Conservation (phyloP, 2,888 invertebrate genomes). For the Callosobruchus maculatus region DNA sequence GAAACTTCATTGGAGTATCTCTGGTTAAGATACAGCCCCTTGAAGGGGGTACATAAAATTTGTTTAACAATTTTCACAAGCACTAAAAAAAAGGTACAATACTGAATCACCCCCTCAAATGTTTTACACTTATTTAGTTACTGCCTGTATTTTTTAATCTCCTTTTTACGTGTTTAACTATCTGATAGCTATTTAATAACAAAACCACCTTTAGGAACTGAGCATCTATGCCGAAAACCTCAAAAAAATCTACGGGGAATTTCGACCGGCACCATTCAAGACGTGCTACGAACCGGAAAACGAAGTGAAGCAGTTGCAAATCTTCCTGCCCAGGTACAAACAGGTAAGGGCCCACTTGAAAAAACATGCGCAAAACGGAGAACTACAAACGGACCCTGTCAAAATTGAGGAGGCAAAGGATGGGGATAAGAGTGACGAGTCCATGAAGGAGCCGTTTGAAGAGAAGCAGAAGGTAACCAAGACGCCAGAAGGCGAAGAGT, state of each 20-base stretch:
- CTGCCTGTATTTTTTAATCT: no score
- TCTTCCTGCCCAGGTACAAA: slow-evolving; percentile 56
- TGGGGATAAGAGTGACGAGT: background rate
- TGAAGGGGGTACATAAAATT: no score
- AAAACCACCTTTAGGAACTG: slow-evolving; percentile 58
- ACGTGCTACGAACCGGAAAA: slow-evolving; percentile 64
- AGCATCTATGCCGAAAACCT: slow-evolving; percentile 72
- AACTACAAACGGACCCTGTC: background rate
- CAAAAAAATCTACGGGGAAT: slow-evolving; percentile 66
- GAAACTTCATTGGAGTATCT: no score
- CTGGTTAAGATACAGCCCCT: no score
- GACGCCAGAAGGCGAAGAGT: background rate
- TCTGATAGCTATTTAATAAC: no score
- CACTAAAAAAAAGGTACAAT: no score
- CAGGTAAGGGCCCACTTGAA: background rate
- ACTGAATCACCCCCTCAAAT: no score
- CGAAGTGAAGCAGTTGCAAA: slow-evolving; percentile 59
- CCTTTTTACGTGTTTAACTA: no score
- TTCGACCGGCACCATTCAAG: slow-evolving; percentile 69
- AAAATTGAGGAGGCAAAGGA: background rate
- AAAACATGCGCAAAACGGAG: background rate
- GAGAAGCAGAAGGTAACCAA: background rate
- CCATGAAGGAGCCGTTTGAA: background rate
- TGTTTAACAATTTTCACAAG: no score
- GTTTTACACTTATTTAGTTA: no score